phyloP scores from a whole-genome alignment of 2,888 invertebrate genomes.

The Galeopsomyia nigrocyanea region DNA sequence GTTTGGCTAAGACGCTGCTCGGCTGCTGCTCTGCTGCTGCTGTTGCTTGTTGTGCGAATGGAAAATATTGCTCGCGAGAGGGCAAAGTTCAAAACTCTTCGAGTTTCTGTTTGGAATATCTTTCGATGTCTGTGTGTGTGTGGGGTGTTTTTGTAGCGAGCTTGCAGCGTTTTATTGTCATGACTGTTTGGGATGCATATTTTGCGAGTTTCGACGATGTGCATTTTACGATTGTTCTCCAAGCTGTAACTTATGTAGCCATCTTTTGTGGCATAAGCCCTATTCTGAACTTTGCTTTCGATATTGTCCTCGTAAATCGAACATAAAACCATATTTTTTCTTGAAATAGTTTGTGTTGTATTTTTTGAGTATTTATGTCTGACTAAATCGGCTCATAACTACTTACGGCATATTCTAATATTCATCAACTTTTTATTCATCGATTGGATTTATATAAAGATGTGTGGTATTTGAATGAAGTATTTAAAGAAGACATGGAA shows the following conservation, averaged over 20 bases:
- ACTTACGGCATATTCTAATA: too few species aligned
- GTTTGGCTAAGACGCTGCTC: not conserved
- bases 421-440: too few species aligned
- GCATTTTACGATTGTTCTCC: conserved; percentile 39
- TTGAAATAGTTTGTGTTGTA: too few species aligned
- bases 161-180: conserved; percentile 16
- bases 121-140: not conserved
- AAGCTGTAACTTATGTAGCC: conserved; percentile 22
- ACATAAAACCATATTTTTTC: too few species aligned
- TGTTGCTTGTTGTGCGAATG: not conserved
- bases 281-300: conserved; percentile 8
- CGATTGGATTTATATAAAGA: too few species aligned
- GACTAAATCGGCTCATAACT: too few species aligned
- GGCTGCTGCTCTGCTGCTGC: not conserved
- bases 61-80: conserved; percentile 11
- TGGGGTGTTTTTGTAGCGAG: too few species aligned
- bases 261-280: conserved; percentile 13
- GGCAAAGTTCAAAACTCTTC: not conserved
- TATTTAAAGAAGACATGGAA: too few species aligned
- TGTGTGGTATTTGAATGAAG: too few species aligned
- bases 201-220: conserved; percentile 1
- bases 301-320: too few species aligned
- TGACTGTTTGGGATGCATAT: conserved; percentile 11
- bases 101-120: not conserved
- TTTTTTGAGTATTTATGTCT: too few species aligned